phyloP scores from a whole-genome alignment of 2,888 invertebrate genomes.

The Ellobium chinense region DNA sequence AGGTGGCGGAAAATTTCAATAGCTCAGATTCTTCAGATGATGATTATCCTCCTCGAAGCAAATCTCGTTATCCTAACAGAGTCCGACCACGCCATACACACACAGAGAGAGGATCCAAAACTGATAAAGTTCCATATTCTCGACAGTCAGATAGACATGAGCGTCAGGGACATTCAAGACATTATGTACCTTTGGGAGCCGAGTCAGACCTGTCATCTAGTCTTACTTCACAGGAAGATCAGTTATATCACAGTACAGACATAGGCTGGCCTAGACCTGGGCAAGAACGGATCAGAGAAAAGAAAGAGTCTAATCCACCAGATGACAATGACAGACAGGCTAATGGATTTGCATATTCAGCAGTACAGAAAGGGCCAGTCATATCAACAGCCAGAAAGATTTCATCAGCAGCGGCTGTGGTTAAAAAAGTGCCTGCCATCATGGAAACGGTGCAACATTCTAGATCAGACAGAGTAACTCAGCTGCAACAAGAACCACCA shows the following conservation, averaged over 20 bases:
- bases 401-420: conserved; percentile 41
- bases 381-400: conserved; percentile 49
- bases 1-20: conserved; percentile 83
- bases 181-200: conserved; percentile 19
- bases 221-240: conserved; percentile 44
- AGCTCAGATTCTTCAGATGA: conserved; percentile 90
- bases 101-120: conserved; percentile 29
- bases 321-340: neutral
- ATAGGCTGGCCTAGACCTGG: neutral
- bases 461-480: neutral
- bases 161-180: neutral
- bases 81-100: conserved; percentile 56
- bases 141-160: neutral
- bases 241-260: neutral
- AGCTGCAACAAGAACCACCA: neutral
- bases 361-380: conserved; percentile 42
- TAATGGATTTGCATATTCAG: conserved; percentile 24
- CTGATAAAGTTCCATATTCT: conserved; percentile 1
- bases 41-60: conserved; percentile 75
- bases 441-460: neutral
- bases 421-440: conserved; percentile 30
- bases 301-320: neutral
- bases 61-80: conserved; percentile 77
- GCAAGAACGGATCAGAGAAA: neutral
- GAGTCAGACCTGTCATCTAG: conserved; percentile 51